Base-by-base conservation (phyloP, 1,140 invertebrate species). In the Kradibia gibbosae region DNA sequence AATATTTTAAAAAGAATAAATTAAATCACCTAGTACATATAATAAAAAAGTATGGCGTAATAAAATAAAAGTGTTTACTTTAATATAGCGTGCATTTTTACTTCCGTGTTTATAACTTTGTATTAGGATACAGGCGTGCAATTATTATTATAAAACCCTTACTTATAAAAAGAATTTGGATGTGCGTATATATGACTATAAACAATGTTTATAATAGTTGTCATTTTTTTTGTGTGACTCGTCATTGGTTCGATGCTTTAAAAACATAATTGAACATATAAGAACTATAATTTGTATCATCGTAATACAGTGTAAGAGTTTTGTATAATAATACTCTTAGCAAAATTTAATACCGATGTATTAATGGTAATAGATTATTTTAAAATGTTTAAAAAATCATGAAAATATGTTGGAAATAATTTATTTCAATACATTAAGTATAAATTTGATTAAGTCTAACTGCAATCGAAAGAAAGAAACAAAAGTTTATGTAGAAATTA, bases 91-190 rank as follows among this genome's bases (percentile, higher is more conserved):
- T 77, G 77, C 60, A 75, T 80, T 84, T 82, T 75, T 72, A 87
- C 84, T 88, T 86, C 80, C 84, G 87, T 83, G 87, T 89, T 89
- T 89, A 87, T 87, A 88, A 87, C 84, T 86, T 89, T 88, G 78
- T 87, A 89, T 87, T 86, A 85, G 83, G 83, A 85, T 86, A 81
- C 84, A 82, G 73, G 82, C 81, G 78, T 79, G 71, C 39, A 28
- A 80, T 74, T 80, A 80, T 74, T 72, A 73, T 55, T 48, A 60
- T 80, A 50, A 65, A 65, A 15, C 65, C 50, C 48, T 67, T 20
- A 34, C 15, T 42, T 71, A 71, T 45, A 48, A 7, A 36, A 31
- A 48, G 48, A 48, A 53, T 3, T 53, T 17, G 31, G 10, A 22
- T 25, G 76, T 45, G 34, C 60, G n/a, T 50, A 87, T 81, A 85